A percentile compares a stretch with the other conserved stretches of the same genome.
These are phyloP conservation scores for Proctacanthus coquilletti DNA, from an alignment of 1,140 invertebrate genomes.

Conservation along the genomic window DNA sequence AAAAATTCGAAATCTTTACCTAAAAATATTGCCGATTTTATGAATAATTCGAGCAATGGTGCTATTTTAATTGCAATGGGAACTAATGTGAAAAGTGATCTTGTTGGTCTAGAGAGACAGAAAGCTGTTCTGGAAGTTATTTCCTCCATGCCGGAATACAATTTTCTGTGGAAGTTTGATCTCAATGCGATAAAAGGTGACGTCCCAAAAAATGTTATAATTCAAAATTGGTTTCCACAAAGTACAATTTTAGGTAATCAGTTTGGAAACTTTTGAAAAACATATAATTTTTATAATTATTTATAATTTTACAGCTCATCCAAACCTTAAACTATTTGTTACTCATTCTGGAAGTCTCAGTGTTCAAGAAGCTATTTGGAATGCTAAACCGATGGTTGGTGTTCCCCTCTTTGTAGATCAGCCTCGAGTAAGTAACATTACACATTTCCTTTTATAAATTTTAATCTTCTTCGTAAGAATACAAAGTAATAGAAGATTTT, in stretches of 20 bases:
- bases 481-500: too few species aligned
- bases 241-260: conserved; percentile 33
- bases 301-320: conserved; percentile 31
- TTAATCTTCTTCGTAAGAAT: too few species aligned
- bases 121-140: conserved; percentile 30
- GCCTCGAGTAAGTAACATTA: conserved; percentile 13
- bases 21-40: neutral
- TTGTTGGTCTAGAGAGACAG: conserved; percentile 30
- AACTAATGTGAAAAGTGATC: conserved; percentile 33
- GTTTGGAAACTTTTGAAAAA: too few species aligned
- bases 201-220: conserved; percentile 34
- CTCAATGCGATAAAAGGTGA: conserved; percentile 27
- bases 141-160: conserved; percentile 29
- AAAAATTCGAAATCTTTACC: neutral
- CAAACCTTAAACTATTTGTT: conserved; percentile 45
- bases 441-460: too few species aligned
- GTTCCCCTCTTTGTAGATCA: conserved; percentile 46
- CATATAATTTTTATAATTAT: too few species aligned
- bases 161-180: conserved; percentile 53
- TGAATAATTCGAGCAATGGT: conserved; percentile 28
- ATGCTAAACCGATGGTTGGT: conserved; percentile 47
- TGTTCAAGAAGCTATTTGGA: conserved; percentile 42
- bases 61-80: conserved; percentile 48
- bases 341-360: conserved; percentile 52
- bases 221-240: conserved; percentile 46